Conservation (phyloP, 2,888 invertebrate genomes). For the Drepana falcataria region DNA sequence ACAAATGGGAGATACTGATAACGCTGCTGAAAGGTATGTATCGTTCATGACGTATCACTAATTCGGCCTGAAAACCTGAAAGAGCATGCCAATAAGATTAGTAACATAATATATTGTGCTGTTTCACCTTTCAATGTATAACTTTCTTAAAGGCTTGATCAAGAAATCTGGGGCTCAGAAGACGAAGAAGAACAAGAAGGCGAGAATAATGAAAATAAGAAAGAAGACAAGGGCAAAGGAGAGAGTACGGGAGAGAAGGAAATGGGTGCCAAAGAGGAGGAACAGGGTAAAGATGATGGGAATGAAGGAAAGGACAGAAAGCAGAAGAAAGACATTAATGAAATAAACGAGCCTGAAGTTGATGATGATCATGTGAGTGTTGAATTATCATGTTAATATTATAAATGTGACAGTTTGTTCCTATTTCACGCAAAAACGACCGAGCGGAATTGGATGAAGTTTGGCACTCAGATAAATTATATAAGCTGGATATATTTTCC, state of each 20-base stretch:
- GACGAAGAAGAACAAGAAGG: slow-evolving; percentile 84
- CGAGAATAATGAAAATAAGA: slow-evolving; percentile 72
- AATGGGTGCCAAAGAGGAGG: slow-evolving; percentile 84
- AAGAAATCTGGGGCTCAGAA: slow-evolving; percentile 91
- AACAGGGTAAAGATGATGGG: slow-evolving; percentile 76
- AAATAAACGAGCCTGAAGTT: slow-evolving; percentile 88
- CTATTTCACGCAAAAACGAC: too few relatives aligned
- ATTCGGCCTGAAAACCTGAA: too few relatives aligned
- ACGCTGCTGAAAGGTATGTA: slow-evolving; percentile 86
- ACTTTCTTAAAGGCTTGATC: slow-evolving; percentile 73
- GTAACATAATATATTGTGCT: too few relatives aligned
- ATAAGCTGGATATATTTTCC: too few relatives aligned
- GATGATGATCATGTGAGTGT: slow-evolving; percentile 85
- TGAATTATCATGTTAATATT: too few relatives aligned
- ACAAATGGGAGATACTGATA: slow-evolving; percentile 97
- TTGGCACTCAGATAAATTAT: too few relatives aligned
- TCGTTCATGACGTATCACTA: background rate
- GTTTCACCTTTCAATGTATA: too few relatives aligned
- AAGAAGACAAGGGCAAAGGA: slow-evolving; percentile 81
- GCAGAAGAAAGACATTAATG: slow-evolving; percentile 85
- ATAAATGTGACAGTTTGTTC: too few relatives aligned
- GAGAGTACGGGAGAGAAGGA: slow-evolving; percentile 83
- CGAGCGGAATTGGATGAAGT: too few relatives aligned
- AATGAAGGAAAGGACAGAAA: slow-evolving; percentile 77
- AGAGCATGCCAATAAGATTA: too few relatives aligned